Evolutionary conservation across 2,888 invertebrate species (phyloP), one percentile per base, ranked within the genome.

Genomic region (Folsomia manolachei): DNA sequence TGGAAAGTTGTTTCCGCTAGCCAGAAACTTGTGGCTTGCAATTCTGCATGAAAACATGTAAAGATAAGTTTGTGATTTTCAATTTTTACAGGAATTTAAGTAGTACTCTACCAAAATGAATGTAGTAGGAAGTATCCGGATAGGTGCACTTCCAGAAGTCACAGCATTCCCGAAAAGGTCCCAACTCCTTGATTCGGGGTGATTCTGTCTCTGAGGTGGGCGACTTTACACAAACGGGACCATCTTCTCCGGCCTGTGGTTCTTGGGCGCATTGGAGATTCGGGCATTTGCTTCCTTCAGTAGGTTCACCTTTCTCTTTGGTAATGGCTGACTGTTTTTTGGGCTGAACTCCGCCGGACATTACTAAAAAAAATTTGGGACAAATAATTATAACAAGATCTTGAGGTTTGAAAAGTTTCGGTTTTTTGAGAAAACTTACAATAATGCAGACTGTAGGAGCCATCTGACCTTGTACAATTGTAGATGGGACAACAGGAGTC

Each of bases 401-500:
- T 9, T 26, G 27, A 63, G 7, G 14, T 26, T n/a, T 65, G 7
- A 9, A 24, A 27, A 27, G 39, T 18, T 21, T 24, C 27, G 18
- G 19, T 9, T 26, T 66, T 64, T 61, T 25, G 19, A 26, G 51
- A 39, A 39, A 39, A 39, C 71, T 63, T 63, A 75, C 75, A 39
- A 24, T 63, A 73, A 63, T 68, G 71, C 21, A 71, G 66, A 14
- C 53, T 62, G 4, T 63, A 69, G 18, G 27, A n/a, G n/a, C 71
- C 64, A 51, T 63, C 60, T n/a, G 24, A n/a, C 18, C 60, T 21
- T 24, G 64, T 68, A 52, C 75, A 75, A 39, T 70, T 69, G 51
- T 71, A 69, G n/a, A 71, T 19, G 9, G 75, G 69, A 52, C 75
- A 75, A 24, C 75, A 72, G 27, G 11, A 27, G 1, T 64, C 60